Base-by-base conservation (phyloP, 2,797 vertebrate genomes). In the Alectoris magna region DNA sequence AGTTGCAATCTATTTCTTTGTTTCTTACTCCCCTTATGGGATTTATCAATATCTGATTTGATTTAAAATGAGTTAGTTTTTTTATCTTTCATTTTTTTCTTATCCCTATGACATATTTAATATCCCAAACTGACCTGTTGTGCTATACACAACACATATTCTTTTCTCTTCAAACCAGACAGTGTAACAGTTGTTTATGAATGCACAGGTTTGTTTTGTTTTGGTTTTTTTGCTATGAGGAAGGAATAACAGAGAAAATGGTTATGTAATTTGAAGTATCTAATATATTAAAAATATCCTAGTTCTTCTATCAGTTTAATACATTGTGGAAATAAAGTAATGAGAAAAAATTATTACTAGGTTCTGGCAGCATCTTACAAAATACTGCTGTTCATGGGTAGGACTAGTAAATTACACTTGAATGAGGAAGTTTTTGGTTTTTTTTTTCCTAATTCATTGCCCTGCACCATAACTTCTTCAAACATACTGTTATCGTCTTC, bases 361-460 rank as follows among this genome's bases (percentile, higher is more conserved):
- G 13, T 44, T 5, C 11, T 16, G 68, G 3, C 48, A 83, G 56
- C 18, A 14, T 29, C 6, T 74, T 82, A 34, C 21, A 62, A 27
- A 41, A 43, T 29, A 7, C 44, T 90, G 18, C 3, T 56, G 13
- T 44, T 85, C 10, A 10, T 78, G 11, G 6, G 55, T 17, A 64
- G 12, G 91, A 31, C 49, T 13, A 64, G 27, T 43, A 58, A 90
- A 71, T 72, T 90, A 21, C 11, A 22, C 39, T 80, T 90, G 81
- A 12, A 16, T 7, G 24, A 56, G 3, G 2, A 16, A 43, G 8
- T 38, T 78, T 48, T 6, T 59, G 34, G 34, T 34, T 34, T 90
- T 73, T 55, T 38, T 7, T 77, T 91, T 95, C 75, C 43, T 66
- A 74, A 17, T 78, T 87, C 23, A 72, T 67, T 73, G 38, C 10